Base-by-base conservation (phyloP, 2,888 invertebrate genomes). In the Latheticus oryzae region DNA sequence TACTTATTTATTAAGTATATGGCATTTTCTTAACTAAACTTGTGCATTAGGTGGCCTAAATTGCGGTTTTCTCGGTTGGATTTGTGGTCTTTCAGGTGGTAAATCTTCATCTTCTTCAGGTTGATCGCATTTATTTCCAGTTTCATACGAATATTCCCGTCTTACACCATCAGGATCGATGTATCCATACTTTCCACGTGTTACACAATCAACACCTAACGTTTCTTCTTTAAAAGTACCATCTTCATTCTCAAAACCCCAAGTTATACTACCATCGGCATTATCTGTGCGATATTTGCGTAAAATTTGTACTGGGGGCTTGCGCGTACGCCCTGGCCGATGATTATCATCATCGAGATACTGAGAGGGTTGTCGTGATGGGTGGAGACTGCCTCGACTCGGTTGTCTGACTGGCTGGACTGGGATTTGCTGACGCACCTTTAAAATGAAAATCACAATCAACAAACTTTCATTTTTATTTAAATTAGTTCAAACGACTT, bases 191-290 rank as follows among this genome's bases (percentile, higher is more conserved):
- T 87, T 90, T 12, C 73, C 73, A 9, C 65, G 62, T 8, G 70
- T 72, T 1, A 68, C 60, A 48, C 73, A 73, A 76, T 93, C 90
- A 5, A 84, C 81, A 32, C 93, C 93, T 65, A 92, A 89, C 4
- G 86, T 84, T 80, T 93, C 92, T 74, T 93, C 92, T 74, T 93
- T 93, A 78, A 89, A 93, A 1, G 90, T 88, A 12, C 93, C 93
- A 70, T 93, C 93, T 68, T 92, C 92, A 74, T 93, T 92, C 77
- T 93, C 92, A 72, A 89, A 93, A 38, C 93, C 93, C 93, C 93
- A 93, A 0, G 89, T 89, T 67, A 93, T 93, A 73, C 89, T 91
- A 26, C 91, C 91, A 66, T 90, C 90, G 15, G 84, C 82, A 71
- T 91, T 90, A 75, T 92, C 91, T 30, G 91, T 91, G 43, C 89